Evolutionary conservation across 2,797 vertebrate species (phyloP).

Genomic region (Scyliorhinus canicula): DNA sequence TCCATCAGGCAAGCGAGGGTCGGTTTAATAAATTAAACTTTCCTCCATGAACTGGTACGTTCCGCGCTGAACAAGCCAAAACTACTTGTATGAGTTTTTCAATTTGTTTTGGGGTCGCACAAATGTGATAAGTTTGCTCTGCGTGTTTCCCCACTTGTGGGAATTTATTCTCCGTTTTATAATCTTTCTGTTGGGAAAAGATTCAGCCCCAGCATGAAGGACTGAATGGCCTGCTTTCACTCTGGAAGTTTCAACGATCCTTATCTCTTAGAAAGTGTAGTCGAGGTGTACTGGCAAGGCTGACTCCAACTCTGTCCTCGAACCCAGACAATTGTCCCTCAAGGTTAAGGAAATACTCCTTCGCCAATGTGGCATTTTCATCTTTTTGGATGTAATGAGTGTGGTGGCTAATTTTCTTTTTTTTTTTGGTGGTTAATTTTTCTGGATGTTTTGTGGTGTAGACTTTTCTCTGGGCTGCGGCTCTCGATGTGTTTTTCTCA

Average conservation of each 20-base stretch:
- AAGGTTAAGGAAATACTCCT: background rate
- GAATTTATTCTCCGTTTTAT: no score
- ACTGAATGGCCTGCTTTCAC: no score
- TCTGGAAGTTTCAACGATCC: no score
- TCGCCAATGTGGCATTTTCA: background rate
- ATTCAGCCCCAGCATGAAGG: no score
- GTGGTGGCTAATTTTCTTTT: background rate
- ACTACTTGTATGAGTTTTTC: background rate
- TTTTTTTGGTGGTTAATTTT: background rate
- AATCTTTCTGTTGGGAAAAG: no score
- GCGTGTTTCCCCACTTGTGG: no score
- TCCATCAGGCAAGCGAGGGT: background rate
- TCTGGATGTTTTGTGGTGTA: background rate
- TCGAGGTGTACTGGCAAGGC: no score
- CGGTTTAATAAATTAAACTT: background rate
- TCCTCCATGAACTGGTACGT: background rate
- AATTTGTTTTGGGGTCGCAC: no score
- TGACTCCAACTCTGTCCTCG: no score
- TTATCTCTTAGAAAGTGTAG: background rate
- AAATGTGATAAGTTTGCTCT: no score
- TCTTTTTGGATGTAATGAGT: background rate
- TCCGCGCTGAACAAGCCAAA: background rate
- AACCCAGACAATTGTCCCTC: background rate
- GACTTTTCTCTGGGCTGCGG: background rate
- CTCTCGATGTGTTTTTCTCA: background rate